Percentiles rank a stretch among this genome's conserved stretches.
Conservation (phyloP, 2,113 vertebrate genomes). For the Python bivittatus region DNA sequence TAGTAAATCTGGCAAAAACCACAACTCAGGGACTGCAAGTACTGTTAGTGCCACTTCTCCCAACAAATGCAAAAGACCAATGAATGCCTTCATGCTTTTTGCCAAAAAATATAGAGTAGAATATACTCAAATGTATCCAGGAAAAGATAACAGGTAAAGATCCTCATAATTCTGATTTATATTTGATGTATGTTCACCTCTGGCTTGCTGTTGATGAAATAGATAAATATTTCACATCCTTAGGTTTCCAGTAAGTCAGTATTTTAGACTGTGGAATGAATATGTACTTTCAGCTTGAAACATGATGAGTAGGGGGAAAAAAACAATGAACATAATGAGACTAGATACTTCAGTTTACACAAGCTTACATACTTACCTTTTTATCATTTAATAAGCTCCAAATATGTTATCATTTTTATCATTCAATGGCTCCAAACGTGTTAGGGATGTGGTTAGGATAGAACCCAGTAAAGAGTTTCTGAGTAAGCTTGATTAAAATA, state of each 20-base stretch:
- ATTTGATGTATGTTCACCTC: background rate
- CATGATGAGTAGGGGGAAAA: background rate
- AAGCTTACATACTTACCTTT: background rate
- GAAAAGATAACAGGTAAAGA: slow-evolving; percentile 97
- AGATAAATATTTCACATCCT: background rate
- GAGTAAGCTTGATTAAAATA: background rate
- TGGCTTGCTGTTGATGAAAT: background rate
- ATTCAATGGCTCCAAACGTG: background rate
- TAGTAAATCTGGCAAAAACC: slow-evolving; percentile 85
- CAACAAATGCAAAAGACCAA: slow-evolving; percentile 99
- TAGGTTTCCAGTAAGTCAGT: background rate
- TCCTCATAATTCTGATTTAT: background rate
- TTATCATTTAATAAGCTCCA: background rate
- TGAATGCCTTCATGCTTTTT: slow-evolving; percentile 99
- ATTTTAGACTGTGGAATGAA: background rate
- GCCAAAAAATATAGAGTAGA: slow-evolving; percentile 99
- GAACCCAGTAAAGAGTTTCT: background rate
- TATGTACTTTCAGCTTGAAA: background rate
- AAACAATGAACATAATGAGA: background rate
- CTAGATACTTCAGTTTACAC: background rate
- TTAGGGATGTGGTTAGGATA: background rate
- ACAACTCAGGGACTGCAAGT: slow-evolving; percentile 88
- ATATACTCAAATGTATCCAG: slow-evolving; percentile 99
- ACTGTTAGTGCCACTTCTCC: slow-evolving; percentile 86
- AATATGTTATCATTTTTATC: too few species aligned